Percentiles rank a stretch among this genome's conserved stretches.
Conservation (phyloP, 2,888 invertebrate genomes). For the Poecilobothrus nobilitatus region DNA sequence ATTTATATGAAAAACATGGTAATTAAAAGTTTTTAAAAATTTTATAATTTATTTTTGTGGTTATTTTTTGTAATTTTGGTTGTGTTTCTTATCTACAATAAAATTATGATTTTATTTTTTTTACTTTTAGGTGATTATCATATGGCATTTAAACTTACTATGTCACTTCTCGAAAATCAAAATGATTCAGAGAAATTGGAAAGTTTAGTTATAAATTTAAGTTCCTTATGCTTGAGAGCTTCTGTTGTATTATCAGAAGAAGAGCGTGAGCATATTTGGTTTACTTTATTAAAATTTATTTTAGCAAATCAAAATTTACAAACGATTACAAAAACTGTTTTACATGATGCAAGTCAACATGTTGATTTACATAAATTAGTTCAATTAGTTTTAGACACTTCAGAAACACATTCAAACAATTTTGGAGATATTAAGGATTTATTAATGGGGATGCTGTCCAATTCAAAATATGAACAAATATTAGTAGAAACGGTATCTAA, state of each 20-base stretch:
- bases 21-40: background rate
- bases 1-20: slow-evolving; percentile 62
- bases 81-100: too few species aligned
- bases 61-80: too few species aligned
- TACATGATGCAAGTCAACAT: slow-evolving; percentile 50
- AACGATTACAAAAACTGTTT: slow-evolving; percentile 44
- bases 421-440: slow-evolving; percentile 56
- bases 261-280: slow-evolving; percentile 47
- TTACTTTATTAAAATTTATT: slow-evolving; percentile 44
- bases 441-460: slow-evolving; percentile 60
- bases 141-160: slow-evolving; percentile 58
- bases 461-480: slow-evolving; percentile 66
- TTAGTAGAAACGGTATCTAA: slow-evolving; percentile 59
- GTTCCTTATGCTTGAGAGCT: slow-evolving; percentile 44
- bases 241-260: slow-evolving; percentile 43
- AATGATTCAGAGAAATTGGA: slow-evolving; percentile 28
- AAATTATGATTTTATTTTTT: too few species aligned
- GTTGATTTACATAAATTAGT: slow-evolving; percentile 51
- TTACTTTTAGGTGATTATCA: slow-evolving; percentile 50
- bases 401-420: slow-evolving; percentile 36
- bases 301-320: slow-evolving; percentile 42
- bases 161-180: slow-evolving; percentile 41
- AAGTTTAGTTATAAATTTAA: slow-evolving; percentile 22
- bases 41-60: too few species aligned
- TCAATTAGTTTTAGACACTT: slow-evolving; percentile 50